These are phyloP conservation scores for Lycia hirtaria DNA, from an alignment of 2,888 invertebrate genomes.

Conservation along the genomic window DNA sequence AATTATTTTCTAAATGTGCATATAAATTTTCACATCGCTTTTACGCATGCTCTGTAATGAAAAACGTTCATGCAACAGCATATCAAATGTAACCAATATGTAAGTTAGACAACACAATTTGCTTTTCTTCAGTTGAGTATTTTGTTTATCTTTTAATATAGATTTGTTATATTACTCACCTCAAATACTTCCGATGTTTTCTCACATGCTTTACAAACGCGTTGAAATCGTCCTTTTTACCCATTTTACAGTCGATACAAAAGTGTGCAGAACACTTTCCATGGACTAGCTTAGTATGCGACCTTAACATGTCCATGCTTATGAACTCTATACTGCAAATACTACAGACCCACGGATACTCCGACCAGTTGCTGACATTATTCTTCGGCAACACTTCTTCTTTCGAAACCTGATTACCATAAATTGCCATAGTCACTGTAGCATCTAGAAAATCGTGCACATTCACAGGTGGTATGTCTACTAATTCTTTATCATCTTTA, in stretches of 20 bases:
- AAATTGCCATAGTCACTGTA: slow-evolving; percentile 67
- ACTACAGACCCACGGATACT: slow-evolving; percentile 75
- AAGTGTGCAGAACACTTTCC: slow-evolving; percentile 87
- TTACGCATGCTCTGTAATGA: too few relatives aligned
- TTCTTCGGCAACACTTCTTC: slow-evolving; percentile 47
- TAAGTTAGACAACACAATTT: too few relatives aligned
- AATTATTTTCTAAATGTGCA: too few relatives aligned
- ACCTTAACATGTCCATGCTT: slow-evolving; percentile 74
- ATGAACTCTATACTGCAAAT: slow-evolving; percentile 74
- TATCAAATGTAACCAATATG: too few relatives aligned
- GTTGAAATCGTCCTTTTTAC: slow-evolving; percentile 86
- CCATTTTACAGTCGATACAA: slow-evolving; percentile 87
- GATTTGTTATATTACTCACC: slow-evolving; percentile 57
- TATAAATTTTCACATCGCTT: too few relatives aligned
- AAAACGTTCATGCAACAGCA: too few relatives aligned
- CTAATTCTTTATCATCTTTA: slow-evolving; percentile 59
- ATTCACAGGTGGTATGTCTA: slow-evolving; percentile 46
- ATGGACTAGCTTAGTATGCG: slow-evolving; percentile 87
- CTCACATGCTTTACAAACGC: slow-evolving; percentile 88
- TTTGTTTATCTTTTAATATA: neutral
- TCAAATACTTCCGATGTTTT: slow-evolving; percentile 86
- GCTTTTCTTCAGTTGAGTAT: too few relatives aligned
- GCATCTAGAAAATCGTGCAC: slow-evolving; percentile 71
- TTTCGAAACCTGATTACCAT: slow-evolving; percentile 59
- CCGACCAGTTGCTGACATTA: slow-evolving; percentile 59